Conservation (phyloP, 1,140 invertebrate genomes). For the Drosophila nasuta region DNA sequence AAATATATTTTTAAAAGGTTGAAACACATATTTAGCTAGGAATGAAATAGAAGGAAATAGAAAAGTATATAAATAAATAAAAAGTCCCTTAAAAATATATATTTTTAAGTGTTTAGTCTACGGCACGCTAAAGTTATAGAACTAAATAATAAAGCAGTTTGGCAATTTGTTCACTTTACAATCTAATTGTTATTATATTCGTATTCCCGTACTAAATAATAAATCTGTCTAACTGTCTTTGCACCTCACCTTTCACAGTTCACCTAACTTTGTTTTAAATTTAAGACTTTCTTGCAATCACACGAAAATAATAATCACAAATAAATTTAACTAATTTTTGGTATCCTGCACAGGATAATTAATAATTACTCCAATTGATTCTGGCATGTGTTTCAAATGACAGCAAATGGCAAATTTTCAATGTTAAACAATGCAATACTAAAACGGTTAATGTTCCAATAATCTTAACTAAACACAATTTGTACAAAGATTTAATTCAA, state of each 20-base stretch:
- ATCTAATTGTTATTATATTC: slow-evolving; percentile 29
- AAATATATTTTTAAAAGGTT: no score
- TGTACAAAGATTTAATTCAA: slow-evolving; percentile 38
- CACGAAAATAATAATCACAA: slow-evolving; percentile 1
- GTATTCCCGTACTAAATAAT: not conserved
- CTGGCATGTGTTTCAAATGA: slow-evolving; percentile 46
- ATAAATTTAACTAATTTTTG: slow-evolving; percentile 5
- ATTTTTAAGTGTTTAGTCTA: not conserved
- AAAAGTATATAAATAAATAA: no score
- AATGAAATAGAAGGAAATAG: no score
- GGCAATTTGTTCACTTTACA: slow-evolving; percentile 3
- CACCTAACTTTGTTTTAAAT: not conserved
- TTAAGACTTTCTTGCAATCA: slow-evolving; percentile 12
- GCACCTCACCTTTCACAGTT: slow-evolving; percentile 35
- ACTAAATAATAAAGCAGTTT: not conserved
- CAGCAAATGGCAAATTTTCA: slow-evolving; percentile 17
- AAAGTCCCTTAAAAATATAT: no score
- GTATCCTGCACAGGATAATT: slow-evolving; percentile 32
- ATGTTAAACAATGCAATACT: slow-evolving; percentile 31
- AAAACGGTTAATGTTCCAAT: slow-evolving; percentile 57
- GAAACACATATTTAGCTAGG: no score
- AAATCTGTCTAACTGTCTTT: slow-evolving; percentile 28
- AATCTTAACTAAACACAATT: slow-evolving; percentile 39
- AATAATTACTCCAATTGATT: slow-evolving; percentile 22
- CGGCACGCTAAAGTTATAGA: not conserved